These are phyloP conservation scores for Pantherophis alleghaniensis DNA, from an alignment of 2,797 vertebrate species.

Conservation along the genomic window DNA sequence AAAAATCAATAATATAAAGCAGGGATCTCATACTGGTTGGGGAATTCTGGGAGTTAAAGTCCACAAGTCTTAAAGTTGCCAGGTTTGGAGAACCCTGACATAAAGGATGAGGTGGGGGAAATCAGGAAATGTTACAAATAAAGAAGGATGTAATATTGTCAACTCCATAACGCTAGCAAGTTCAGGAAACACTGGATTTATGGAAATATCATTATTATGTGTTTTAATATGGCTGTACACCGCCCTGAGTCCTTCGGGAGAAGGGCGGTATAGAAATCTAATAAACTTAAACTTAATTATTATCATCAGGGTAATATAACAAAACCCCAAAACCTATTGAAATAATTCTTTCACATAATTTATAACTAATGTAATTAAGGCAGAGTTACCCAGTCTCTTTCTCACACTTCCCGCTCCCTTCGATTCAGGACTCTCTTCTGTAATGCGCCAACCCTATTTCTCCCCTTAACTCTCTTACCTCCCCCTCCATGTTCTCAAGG, in stretches of 20 bases:
- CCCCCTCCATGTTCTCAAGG: background rate
- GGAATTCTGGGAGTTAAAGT: background rate
- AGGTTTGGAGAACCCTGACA: background rate
- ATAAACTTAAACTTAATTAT: too few species aligned
- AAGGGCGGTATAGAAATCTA: too few species aligned
- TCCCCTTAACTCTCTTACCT: background rate
- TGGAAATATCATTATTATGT: background rate
- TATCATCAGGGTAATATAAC: background rate
- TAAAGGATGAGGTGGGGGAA: background rate
- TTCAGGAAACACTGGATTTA: background rate
- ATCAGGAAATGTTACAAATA: background rate
- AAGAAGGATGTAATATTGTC: background rate
- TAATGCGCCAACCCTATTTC: background rate
- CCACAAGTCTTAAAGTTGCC: background rate
- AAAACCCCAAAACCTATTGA: background rate
- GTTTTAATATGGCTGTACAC: too few species aligned
- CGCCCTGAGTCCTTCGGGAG: too few species aligned
- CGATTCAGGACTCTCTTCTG: background rate
- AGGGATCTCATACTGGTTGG: background rate
- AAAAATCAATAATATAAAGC: background rate
- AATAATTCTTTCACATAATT: background rate
- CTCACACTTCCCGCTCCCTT: background rate
- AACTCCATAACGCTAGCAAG: background rate
- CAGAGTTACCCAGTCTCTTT: background rate
- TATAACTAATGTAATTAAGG: background rate